Conservation (phyloP, 2,888 invertebrate genomes). For the Scelioninae gen. 1 region DNA sequence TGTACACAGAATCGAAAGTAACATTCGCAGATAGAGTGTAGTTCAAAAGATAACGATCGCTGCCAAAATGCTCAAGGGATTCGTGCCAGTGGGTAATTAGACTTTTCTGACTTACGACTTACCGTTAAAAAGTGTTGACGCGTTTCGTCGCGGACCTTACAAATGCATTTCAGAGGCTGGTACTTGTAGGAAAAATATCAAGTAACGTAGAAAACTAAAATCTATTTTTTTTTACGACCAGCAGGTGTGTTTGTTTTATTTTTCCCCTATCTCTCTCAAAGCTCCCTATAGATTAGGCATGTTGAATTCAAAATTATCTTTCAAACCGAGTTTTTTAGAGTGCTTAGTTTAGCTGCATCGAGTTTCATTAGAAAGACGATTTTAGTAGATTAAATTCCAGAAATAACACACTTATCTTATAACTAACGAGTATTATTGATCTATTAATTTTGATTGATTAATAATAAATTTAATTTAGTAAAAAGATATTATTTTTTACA, state of each 20-base stretch:
- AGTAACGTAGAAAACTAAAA: too few species aligned
- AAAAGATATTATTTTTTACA: too few species aligned
- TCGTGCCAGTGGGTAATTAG: constrained; percentile 66
- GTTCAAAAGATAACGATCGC: constrained; percentile 54
- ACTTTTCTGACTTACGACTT: constrained; percentile 45
- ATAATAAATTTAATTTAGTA: background rate
- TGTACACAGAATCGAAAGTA: constrained; percentile 41
- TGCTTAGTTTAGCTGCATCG: constrained; percentile 51
- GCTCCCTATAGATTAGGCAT: constrained; percentile 51
- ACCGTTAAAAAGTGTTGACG: too few species aligned
- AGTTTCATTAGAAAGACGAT: constrained; percentile 21
- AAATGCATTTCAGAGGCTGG: too few species aligned
- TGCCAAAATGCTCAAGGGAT: constrained; percentile 64
- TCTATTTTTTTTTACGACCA: background rate
- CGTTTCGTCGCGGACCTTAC: too few species aligned
- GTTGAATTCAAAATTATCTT: constrained; percentile 34
- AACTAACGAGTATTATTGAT: constrained; percentile 23
- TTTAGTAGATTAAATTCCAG: constrained; percentile 27
- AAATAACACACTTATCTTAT: constrained; percentile 34
- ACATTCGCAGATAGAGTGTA: constrained; percentile 35
- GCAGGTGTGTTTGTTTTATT: constrained; percentile 50
- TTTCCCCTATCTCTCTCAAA: too few species aligned
- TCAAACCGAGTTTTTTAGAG: constrained; percentile 25
- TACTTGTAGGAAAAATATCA: too few species aligned
- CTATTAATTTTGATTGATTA: constrained; percentile 13